Base-by-base conservation (phyloP, 1,140 invertebrate species). In the Lepidurus apus region DNA sequence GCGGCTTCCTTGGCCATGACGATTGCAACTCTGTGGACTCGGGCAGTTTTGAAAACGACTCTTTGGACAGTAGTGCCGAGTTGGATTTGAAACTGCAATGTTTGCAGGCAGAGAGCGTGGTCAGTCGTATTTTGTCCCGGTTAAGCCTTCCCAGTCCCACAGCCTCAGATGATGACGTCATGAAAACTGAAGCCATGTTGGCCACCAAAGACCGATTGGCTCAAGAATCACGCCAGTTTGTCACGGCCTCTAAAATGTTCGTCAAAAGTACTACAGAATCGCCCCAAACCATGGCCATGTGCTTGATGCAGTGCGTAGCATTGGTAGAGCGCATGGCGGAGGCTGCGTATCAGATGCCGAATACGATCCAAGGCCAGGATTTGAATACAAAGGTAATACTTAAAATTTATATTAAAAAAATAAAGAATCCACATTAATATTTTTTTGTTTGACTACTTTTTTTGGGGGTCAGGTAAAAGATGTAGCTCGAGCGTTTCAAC, bases 231-330 rank as follows among this genome's bases (percentile, higher is more conserved):
- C 87, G 93, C 76, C 90, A 92, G 10, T 89, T 95, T 82, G 93
- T 95, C 47, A 93, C 91, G 0, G 91, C 93, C 42, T 94, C 93
- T 9, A 93, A 95, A 81, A 86, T 91, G 53, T 87, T 96, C 80
- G 93, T 96, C 13, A 92, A 93, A 74, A 90, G 91, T 74, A 90
- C 93, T 82, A 93, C 91, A 0, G 88, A 91, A 77, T 77, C 75
- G 10, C 84, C 85, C 10, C 83, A 85, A 76, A 75, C 80, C 78
- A 77, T 79, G 80, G 75, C 80, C 77, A 45, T 53, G 42, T 91
- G 92, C 80, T 85, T 94, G 2, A 89, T 90, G 0, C 88, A 90
- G 78, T 93, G 92, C 82, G 85, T 93, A 53, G 88, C 89, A 1
- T 89, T 92, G 73, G 84, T 94, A 7, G 86, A 91, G 43, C 81